Conservation (phyloP, 2,113 vertebrate species). For the Hipposideros armiger region DNA sequence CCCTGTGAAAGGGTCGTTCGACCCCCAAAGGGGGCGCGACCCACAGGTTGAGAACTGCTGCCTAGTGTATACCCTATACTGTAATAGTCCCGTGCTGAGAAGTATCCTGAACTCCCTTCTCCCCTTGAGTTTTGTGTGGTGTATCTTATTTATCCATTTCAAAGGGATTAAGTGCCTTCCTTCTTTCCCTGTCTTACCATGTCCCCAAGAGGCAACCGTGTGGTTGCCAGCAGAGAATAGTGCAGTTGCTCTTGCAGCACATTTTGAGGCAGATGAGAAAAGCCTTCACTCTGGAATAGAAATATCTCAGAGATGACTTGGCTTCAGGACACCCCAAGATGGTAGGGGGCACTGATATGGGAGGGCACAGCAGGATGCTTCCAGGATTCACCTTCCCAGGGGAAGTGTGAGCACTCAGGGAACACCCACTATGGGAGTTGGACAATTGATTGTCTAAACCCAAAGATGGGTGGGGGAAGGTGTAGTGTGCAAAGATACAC, state of each 20-base stretch:
- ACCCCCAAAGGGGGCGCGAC: too few species aligned
- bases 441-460: not conserved
- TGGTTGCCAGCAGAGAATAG: constrained; percentile 75
- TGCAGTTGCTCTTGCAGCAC: constrained; percentile 58
- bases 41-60: too few species aligned
- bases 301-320: constrained; percentile 39
- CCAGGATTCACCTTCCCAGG: not conserved
- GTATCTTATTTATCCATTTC: constrained; percentile 79
- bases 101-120: not conserved
- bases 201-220: constrained; percentile 70
- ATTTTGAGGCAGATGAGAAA: constrained; percentile 73
- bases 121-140: constrained; percentile 70
- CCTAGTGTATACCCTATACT: not conserved
- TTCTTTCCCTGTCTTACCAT: constrained; percentile 57
- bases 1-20: too few species aligned
- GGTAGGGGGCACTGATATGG: not conserved
- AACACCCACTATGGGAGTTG: not conserved
- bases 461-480: not conserved
- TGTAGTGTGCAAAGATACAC: not conserved
- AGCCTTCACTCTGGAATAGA: constrained; percentile 64
- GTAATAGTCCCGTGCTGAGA: constrained; percentile 24
- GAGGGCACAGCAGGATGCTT: not conserved
- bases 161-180: constrained; percentile 81
- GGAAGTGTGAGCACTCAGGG: not conserved
- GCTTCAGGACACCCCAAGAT: constrained; percentile 36